Evolutionary conservation across 2,113 vertebrate genomes (phyloP).

Genomic region (Chrysemys picta): DNA sequence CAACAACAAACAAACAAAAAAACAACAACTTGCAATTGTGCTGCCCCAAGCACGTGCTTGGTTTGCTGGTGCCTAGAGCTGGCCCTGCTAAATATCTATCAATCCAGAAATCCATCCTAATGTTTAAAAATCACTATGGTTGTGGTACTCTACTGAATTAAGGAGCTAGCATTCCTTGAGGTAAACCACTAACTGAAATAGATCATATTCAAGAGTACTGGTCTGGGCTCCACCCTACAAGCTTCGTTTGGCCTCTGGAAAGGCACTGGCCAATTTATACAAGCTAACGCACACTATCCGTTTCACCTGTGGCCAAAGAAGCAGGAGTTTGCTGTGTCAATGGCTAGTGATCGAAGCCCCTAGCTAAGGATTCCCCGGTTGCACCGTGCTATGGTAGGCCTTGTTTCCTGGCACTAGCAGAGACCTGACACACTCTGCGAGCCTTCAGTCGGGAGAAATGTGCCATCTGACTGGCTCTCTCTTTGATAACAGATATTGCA

Average conservation of each 20-base stretch:
- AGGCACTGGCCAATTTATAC: background rate
- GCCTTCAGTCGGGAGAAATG: background rate
- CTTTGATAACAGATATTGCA: background rate
- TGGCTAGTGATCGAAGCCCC: fast-evolving
- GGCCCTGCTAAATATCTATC: background rate
- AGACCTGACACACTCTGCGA: background rate
- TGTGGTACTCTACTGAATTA: conserved; percentile 13
- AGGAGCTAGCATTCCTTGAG: conserved; percentile 33
- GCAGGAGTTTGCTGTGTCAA: background rate
- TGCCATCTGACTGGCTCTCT: background rate
- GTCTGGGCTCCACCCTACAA: conserved; percentile 34
- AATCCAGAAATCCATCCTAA: background rate
- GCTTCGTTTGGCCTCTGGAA: background rate
- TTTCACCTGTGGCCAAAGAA: background rate
- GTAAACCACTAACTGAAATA: conserved; percentile 54
- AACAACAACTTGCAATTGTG: too few relatives aligned
- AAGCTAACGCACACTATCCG: background rate
- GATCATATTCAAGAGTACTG: background rate
- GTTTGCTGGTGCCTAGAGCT: too few relatives aligned
- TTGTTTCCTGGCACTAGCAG: background rate
- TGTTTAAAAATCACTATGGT: conserved; percentile 22
- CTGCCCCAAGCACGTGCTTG: too few relatives aligned
- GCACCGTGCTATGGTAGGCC: fast-evolving
- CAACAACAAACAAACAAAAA: too few relatives aligned
- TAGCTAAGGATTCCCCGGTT: fast-evolving